These are phyloP conservation scores for Drosophila peninsularis DNA, from an alignment of 2,888 invertebrate genomes.

Conservation along the genomic window DNA sequence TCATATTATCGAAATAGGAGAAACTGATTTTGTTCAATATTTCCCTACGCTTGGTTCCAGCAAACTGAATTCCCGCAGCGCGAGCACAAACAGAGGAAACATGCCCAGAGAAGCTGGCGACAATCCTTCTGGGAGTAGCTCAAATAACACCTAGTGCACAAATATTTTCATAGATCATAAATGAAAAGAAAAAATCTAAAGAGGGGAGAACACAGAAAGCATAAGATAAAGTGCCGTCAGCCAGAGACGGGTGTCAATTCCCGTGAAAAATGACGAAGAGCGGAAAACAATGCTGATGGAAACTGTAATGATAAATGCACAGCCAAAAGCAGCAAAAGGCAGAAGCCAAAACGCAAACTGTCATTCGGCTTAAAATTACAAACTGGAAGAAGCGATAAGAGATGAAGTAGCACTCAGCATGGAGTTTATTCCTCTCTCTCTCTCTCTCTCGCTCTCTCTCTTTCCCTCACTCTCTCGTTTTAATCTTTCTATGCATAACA, in stretches of 20 bases:
- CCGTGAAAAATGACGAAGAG: slow-evolving; percentile 65
- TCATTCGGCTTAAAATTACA: slow-evolving; percentile 75
- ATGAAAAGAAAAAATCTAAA: slow-evolving; percentile 23
- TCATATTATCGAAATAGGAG: slow-evolving; percentile 3
- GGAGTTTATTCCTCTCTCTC: neutral
- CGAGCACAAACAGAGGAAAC: slow-evolving; percentile 20
- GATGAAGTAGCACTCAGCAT: slow-evolving; percentile 2
- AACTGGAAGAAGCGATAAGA: slow-evolving; percentile 49
- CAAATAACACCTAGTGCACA: slow-evolving; percentile 59
- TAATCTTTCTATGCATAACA: neutral
- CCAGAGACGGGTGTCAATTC: slow-evolving; percentile 68
- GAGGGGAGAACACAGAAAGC: slow-evolving; percentile 19
- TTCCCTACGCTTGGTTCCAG: slow-evolving; percentile 10
- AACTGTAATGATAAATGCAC: slow-evolving; percentile 59
- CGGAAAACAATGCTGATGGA: slow-evolving; percentile 32
- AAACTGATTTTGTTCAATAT: slow-evolving; percentile 24
- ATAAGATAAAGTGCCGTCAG: slow-evolving; percentile 41
- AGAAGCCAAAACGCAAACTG: slow-evolving; percentile 73
- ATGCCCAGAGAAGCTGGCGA: slow-evolving; percentile 48
- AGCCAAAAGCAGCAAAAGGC: slow-evolving; percentile 28
- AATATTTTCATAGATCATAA: slow-evolving; percentile 66
- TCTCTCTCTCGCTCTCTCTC: neutral
- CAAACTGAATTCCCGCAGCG: slow-evolving; percentile 56
- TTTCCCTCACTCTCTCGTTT: neutral
- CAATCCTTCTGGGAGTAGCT: slow-evolving; percentile 72